Base-by-base conservation (phyloP, 2,797 vertebrate genomes). In the Rhinella marina region DNA sequence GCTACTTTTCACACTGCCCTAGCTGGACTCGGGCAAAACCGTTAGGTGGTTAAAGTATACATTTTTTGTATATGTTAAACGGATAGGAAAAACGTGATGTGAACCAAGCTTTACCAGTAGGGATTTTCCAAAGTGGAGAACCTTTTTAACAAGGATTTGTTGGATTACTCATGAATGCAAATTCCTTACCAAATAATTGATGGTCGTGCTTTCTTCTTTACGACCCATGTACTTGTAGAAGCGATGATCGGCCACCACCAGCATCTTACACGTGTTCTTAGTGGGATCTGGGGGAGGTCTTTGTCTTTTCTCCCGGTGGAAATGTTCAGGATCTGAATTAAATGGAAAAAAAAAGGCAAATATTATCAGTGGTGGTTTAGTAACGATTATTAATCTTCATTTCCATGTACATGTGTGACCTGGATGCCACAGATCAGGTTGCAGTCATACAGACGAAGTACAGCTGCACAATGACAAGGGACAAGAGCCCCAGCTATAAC, bases 211-310 rank as follows among this genome's bases (percentile, higher is more conserved):
- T 94, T 99, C 98, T 86, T 99, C 97, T 89, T 95, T 94, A 3
- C 98, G 95, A 32, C 98, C 98, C 98, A 99, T 99, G 92, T 98
- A 93, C 80, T 90, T 92, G 91, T 96, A 99, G 92, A 99, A 99
- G 81, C 98, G 98, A 92, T 99, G 96, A 91, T 99, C 98, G 29
- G 98, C 98, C 13, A 99, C 98, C 87, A 99, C 96, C 91, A 99
- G 85, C 92, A 99, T 94, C 54, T 96, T 96, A 90, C 98, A 99
- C 0, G 98, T 99, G 88, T 99, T 98, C 92, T 96, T 98, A 91
- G 93, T 93, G 77, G 92, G 96, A 78, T 97, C 92, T 0, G 95
- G 92, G 13, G 72, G 0, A 0, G 93, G 64, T 90, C 93, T 95
- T 48, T 94, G 91, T 70, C 96, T 94, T 93, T 94, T 98, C 90